Conservation (phyloP, 2,797 vertebrate species). For the Tachyglossus aculeatus region DNA sequence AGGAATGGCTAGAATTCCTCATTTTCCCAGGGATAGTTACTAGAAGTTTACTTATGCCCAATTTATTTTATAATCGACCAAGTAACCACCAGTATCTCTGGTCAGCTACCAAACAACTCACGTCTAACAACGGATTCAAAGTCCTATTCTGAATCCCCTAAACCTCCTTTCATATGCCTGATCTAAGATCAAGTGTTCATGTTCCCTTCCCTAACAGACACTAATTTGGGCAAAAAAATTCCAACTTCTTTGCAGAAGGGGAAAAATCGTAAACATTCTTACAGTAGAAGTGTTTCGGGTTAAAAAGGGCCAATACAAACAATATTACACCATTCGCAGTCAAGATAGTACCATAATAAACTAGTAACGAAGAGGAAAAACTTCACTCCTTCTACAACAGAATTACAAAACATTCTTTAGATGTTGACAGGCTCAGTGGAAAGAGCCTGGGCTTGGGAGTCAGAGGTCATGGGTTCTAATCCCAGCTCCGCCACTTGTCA, state of each 20-base stretch:
- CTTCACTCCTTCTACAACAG: not conserved
- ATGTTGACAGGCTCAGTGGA: not conserved
- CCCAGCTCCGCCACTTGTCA: too few relatives aligned
- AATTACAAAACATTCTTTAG: not conserved
- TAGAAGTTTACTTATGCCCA: too few relatives aligned
- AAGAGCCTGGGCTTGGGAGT: too few relatives aligned
- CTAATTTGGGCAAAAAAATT: constrained; percentile 26
- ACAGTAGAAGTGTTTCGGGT: constrained; percentile 12
- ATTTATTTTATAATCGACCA: too few relatives aligned
- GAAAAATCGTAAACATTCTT: constrained; percentile 35
- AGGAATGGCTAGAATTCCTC: constrained; percentile 1
- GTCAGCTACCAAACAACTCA: too few relatives aligned
- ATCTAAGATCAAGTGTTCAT: constrained; percentile 33
- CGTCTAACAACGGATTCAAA: constrained; percentile 5
- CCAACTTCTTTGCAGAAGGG: constrained; percentile 24
- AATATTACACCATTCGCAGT: not conserved
- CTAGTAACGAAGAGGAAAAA: not conserved
- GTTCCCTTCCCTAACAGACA: constrained; percentile 35
- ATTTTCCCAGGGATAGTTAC: too few relatives aligned
- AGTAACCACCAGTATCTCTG: too few relatives aligned
- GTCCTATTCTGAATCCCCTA: not conserved
- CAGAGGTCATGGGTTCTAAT: too few relatives aligned
- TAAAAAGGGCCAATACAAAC: not conserved
- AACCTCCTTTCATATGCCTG: constrained; percentile 20
- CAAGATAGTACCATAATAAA: not conserved